A percentile compares a stretch with the other conserved stretches of the same genome.
Conservation (phyloP, 2,113 vertebrate species). For the Gila orcuttii region DNA sequence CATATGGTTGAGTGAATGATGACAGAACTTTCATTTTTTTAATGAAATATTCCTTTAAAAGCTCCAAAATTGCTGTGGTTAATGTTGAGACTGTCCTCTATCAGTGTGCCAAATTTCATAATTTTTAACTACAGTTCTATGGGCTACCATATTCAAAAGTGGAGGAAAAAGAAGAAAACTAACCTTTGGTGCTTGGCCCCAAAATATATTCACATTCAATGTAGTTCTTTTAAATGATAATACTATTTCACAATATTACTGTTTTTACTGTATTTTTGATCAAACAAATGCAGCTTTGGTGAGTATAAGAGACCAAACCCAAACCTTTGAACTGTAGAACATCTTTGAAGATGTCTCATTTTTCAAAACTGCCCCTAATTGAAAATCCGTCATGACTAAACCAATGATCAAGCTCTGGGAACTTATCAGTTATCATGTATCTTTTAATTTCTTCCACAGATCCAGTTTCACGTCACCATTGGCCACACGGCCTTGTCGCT, state of each 20-base stretch:
- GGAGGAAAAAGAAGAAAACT: no score
- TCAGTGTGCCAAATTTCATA: no score
- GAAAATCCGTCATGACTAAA: no score
- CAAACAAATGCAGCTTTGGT: neutral
- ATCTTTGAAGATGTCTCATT: neutral
- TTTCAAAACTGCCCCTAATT: no score
- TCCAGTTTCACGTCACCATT: constrained; percentile 97
- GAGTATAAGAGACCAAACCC: neutral
- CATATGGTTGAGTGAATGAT: no score
- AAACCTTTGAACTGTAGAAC: neutral
- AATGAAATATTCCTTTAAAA: no score
- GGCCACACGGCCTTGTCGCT: constrained; percentile 96
- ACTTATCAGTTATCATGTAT: constrained; percentile 18
- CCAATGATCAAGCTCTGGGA: neutral
- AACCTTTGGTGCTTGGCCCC: no score
- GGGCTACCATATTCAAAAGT: no score
- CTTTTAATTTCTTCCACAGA: constrained; percentile 74
- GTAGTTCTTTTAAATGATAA: neutral
- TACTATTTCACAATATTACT: neutral
- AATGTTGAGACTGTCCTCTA: no score
- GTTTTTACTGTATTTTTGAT: neutral
- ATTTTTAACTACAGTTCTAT: no score
- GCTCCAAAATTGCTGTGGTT: no score
- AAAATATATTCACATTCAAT: neutral
- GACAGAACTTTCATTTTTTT: no score